A percentile compares a stretch with the other conserved stretches of the same genome.
These are phyloP conservation scores for Dasyornis broadbenti DNA, from an alignment of 2,113 vertebrate genomes.

Conservation along the genomic window DNA sequence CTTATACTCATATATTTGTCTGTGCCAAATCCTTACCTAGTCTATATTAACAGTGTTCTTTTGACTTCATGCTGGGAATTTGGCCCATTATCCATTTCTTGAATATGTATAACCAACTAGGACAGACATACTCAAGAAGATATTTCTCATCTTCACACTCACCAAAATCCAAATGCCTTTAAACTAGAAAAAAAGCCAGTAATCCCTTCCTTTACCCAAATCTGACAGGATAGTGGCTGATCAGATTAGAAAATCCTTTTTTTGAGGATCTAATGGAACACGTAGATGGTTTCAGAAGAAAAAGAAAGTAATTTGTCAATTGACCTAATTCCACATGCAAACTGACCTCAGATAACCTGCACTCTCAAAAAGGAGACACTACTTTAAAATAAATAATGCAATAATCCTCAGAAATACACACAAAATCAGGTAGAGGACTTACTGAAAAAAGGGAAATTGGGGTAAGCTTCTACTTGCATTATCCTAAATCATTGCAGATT, in stretches of 20 bases:
- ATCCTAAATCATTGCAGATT: neutral
- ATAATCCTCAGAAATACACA: neutral
- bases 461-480: neutral
- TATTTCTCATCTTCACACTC: neutral
- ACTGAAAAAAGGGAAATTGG: neutral
- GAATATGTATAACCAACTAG: neutral
- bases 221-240: neutral
- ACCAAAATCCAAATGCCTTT: neutral
- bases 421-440: neutral
- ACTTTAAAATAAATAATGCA: neutral
- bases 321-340: neutral
- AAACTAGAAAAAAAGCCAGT: neutral
- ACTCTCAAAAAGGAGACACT: neutral
- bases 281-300: neutral
- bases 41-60: neutral
- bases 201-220: neutral
- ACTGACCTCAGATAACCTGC: neutral
- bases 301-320: neutral
- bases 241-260: neutral
- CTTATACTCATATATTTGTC: neutral
- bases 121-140: neutral
- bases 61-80: conserved; percentile 19
- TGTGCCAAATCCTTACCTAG: conserved; percentile 51
- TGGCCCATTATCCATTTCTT: conserved; percentile 1
- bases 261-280: neutral